These are phyloP conservation scores for Eidolon dupreanum DNA, from an alignment of 2,797 vertebrate genomes.

Conservation along the genomic window DNA sequence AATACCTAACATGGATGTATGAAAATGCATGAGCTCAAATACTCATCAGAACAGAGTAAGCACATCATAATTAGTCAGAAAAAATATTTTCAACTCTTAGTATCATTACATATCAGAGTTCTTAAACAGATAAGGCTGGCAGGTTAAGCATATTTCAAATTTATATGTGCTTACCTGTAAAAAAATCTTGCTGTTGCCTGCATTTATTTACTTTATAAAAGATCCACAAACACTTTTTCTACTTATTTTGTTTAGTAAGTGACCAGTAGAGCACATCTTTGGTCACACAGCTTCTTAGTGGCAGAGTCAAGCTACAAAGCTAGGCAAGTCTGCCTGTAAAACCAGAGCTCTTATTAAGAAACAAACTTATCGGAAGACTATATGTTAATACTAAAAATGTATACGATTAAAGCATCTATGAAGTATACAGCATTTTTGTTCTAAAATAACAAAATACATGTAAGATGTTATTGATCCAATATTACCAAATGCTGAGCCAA, in stretches of 20 bases:
- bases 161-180: slow-evolving; percentile 5
- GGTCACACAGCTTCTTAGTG: background rate
- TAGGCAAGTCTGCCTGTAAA: background rate
- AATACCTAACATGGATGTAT: background rate
- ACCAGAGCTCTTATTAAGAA: background rate
- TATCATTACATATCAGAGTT: slow-evolving; percentile 12
- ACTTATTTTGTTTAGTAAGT: background rate
- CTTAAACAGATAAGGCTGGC: background rate
- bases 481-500: background rate
- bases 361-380: background rate
- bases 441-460: background rate
- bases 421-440: background rate
- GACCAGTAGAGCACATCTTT: background rate
- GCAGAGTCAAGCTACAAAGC: background rate
- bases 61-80: background rate
- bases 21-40: background rate
- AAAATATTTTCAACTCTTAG: slow-evolving; percentile 31
- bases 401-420: background rate
- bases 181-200: background rate
- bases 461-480: background rate
- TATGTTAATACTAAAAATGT: background rate
- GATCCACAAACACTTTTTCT: background rate
- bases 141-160: background rate
- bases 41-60: background rate
- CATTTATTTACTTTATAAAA: background rate